Percentiles rank a stretch among this genome's conserved stretches.
phyloP scores from a whole-genome alignment of 2,888 invertebrate genomes.

The Erannis defoliaria region DNA sequence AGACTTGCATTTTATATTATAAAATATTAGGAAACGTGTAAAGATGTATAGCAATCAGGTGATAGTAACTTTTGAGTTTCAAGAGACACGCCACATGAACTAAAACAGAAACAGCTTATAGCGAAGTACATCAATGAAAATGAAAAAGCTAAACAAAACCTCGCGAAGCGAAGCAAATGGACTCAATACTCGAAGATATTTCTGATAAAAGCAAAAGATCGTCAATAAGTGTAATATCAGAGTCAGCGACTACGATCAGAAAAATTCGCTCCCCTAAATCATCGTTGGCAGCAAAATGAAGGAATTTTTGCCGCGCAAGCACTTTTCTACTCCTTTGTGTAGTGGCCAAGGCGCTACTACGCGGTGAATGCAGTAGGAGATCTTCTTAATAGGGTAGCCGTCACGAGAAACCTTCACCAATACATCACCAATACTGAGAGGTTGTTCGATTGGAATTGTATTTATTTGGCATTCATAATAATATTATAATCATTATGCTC shows the following conservation, averaged over 20 bases:
- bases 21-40: no score
- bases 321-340: slow-evolving; percentile 47
- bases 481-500: no score
- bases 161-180: slow-evolving; percentile 22
- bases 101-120: neutral
- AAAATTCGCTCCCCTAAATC: slow-evolving; percentile 70
- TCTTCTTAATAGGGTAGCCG: neutral
- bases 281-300: slow-evolving; percentile 60
- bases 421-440: neutral
- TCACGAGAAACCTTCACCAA: neutral
- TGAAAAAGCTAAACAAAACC: slow-evolving; percentile 1
- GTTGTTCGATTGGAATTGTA: no score
- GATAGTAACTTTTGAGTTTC: no score
- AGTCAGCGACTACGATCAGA: slow-evolving; percentile 49
- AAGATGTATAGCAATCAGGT: no score
- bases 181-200: slow-evolving; percentile 14
- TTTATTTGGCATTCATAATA: no score
- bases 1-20: no score
- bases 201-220: slow-evolving; percentile 28
- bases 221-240: slow-evolving; percentile 59
- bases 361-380: slow-evolving; percentile 10
- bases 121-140: neutral
- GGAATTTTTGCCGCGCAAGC: slow-evolving; percentile 49
- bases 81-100: no score
- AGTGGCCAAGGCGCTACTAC: slow-evolving; percentile 35